Evolutionary conservation across 2,113 vertebrate species (phyloP).

Genomic region (Heterochromis multidens): DNA sequence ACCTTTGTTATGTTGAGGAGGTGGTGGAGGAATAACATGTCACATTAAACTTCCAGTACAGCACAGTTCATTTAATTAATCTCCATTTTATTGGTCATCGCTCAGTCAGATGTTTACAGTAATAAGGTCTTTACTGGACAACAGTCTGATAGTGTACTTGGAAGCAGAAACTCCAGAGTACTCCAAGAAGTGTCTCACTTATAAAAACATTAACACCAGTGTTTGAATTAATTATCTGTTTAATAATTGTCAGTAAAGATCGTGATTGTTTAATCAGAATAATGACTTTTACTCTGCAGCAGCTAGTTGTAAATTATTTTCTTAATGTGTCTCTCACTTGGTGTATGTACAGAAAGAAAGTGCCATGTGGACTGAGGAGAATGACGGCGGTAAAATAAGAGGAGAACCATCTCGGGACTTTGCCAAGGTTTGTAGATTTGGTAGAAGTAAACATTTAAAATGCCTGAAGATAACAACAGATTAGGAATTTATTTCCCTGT

Average conservation of each 20-base stretch:
- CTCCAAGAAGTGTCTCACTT: not conserved
- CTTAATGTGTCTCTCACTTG: not conserved
- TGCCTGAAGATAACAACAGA: not conserved
- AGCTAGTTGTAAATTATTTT: not conserved
- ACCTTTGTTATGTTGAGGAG: constrained; percentile 54
- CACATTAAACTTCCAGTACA: constrained; percentile 59
- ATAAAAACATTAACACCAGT: not conserved
- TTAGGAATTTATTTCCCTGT: not conserved
- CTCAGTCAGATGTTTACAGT: not conserved
- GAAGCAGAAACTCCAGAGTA: too few relatives aligned
- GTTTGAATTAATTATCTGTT: not conserved
- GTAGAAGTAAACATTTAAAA: not conserved
- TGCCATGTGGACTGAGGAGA: constrained; percentile 84
- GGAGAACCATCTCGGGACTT: constrained; percentile 94
- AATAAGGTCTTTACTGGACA: not conserved
- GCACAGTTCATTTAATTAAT: constrained; percentile 24
- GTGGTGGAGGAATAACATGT: constrained; percentile 37
- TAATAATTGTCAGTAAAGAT: too few relatives aligned
- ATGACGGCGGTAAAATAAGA: constrained; percentile 81
- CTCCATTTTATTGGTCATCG: not conserved
- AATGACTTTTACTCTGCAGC: not conserved
- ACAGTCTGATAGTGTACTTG: not conserved
- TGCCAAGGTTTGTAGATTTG: constrained; percentile 82
- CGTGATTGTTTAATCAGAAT: too few relatives aligned
- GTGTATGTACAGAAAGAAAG: constrained; percentile 78